These are phyloP conservation scores for Dinomys branickii DNA, from an alignment of 2,113 vertebrate genomes.

Conservation along the genomic window DNA sequence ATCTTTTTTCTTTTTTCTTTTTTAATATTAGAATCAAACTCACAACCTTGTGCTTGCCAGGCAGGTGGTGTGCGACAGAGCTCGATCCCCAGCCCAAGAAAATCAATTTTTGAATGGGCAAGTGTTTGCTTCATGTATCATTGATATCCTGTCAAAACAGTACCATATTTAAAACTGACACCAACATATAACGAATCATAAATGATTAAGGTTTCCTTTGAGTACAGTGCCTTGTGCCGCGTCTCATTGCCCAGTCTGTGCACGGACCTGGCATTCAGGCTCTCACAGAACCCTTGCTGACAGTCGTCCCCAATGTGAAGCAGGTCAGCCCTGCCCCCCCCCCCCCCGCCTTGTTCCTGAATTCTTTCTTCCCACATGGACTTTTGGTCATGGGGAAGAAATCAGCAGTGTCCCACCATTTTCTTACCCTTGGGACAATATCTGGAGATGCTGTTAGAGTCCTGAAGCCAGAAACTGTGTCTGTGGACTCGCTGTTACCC, in stretches of 20 bases:
- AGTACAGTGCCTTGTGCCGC: neutral
- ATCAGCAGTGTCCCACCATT: neutral
- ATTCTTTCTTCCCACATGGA: neutral
- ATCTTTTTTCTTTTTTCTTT: neutral
- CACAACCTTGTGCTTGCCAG: too few species aligned
- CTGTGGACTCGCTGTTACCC: neutral
- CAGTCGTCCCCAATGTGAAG: fast-evolving
- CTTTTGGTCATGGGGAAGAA: neutral
- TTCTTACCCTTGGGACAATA: too few species aligned
- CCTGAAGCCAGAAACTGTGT: neutral
- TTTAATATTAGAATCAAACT: too few species aligned
- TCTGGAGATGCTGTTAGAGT: neutral
- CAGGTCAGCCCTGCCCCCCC: neutral
- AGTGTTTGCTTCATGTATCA: fast-evolving
- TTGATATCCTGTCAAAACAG: neutral
- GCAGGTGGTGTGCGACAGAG: too few species aligned
- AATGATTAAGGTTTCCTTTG: neutral
- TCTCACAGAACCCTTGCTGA: neutral
- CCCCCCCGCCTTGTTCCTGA: too few species aligned
- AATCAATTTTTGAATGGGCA: neutral
- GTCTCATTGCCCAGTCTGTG: neutral
- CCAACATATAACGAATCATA: neutral
- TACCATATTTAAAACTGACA: neutral
- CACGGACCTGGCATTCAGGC: neutral
- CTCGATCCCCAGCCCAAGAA: neutral